Conservation (phyloP, 2,797 vertebrate genomes). For the Ctenopoma multispine region DNA sequence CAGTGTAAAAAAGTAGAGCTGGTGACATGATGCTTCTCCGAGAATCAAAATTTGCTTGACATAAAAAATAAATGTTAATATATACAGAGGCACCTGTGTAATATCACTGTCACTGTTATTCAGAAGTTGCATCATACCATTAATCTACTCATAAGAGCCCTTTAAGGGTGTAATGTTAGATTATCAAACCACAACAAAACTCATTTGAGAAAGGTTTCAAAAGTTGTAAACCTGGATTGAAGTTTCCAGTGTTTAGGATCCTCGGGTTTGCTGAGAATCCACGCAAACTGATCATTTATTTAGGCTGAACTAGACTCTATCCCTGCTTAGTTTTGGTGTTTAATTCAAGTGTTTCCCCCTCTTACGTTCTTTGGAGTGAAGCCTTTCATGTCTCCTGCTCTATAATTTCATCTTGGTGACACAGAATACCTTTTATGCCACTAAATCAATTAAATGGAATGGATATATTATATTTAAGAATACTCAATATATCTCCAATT, state of each 20-base stretch:
- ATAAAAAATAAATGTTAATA: slow-evolving; percentile 23
- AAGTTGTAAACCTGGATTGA: not conserved
- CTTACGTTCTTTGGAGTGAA: slow-evolving; percentile 20
- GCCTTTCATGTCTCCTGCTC: slow-evolving; percentile 7
- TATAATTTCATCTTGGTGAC: not conserved
- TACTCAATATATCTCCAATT: not conserved
- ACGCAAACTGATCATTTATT: slow-evolving; percentile 5
- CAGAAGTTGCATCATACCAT: slow-evolving; percentile 9
- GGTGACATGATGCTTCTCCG: slow-evolving; percentile 4
- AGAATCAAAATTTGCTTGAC: slow-evolving; percentile 1
- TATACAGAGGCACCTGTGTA: slow-evolving; percentile 40
- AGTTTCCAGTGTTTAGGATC: slow-evolving; percentile 4
- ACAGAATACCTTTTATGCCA: slow-evolving; percentile 3
- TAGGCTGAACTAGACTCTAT: not conserved
- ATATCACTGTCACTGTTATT: slow-evolving; percentile 12
- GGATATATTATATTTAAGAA: not conserved
- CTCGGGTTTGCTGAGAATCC: slow-evolving; percentile 1
- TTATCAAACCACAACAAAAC: slow-evolving; percentile 8
- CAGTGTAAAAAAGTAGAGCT: slow-evolving; percentile 34
- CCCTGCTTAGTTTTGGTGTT: slow-evolving; percentile 17
- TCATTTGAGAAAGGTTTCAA: not conserved
- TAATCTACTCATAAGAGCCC: slow-evolving; percentile 5
- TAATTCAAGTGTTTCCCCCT: not conserved
- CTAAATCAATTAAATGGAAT: slow-evolving; percentile 22
- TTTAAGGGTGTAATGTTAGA: slow-evolving; percentile 15